These are phyloP conservation scores for Cottus gobio DNA, from an alignment of 2,113 vertebrate species.

Conservation along the genomic window DNA sequence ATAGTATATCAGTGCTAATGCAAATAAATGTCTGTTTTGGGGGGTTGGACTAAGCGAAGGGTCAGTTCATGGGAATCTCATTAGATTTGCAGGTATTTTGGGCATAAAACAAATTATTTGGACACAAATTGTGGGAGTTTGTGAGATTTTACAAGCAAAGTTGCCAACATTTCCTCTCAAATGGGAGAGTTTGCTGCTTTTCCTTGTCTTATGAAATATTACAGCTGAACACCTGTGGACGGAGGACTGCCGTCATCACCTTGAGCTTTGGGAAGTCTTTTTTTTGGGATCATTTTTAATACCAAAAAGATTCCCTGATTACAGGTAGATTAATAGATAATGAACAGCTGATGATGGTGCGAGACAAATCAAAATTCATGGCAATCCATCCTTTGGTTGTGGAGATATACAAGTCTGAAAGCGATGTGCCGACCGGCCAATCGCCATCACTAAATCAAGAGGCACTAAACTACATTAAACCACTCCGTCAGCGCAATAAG, in stretches of 20 bases:
- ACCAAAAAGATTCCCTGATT: not conserved
- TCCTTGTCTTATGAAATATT: not conserved
- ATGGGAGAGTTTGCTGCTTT: not conserved
- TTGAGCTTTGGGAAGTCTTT: no score
- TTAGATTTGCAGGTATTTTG: not conserved
- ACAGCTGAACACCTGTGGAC: not conserved
- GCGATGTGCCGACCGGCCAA: not conserved
- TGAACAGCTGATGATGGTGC: not conserved
- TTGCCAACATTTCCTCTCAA: not conserved
- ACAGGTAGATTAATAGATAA: not conserved
- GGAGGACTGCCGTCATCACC: no score
- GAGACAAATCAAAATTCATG: not conserved
- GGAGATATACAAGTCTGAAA: not conserved
- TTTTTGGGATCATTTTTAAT: not conserved
- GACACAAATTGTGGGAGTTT: not conserved
- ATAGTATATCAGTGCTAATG: no score
- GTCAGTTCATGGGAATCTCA: not conserved
- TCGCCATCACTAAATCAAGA: no score
- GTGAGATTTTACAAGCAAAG: not conserved
- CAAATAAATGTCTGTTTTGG: no score
- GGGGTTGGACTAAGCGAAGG: no score
- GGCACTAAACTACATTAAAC: not conserved
- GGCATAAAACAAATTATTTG: not conserved
- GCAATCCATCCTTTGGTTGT: not conserved
- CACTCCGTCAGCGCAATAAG: not conserved